These are phyloP conservation scores for Platypus cylindrus DNA, from an alignment of 2,888 invertebrate species.

Conservation along the genomic window DNA sequence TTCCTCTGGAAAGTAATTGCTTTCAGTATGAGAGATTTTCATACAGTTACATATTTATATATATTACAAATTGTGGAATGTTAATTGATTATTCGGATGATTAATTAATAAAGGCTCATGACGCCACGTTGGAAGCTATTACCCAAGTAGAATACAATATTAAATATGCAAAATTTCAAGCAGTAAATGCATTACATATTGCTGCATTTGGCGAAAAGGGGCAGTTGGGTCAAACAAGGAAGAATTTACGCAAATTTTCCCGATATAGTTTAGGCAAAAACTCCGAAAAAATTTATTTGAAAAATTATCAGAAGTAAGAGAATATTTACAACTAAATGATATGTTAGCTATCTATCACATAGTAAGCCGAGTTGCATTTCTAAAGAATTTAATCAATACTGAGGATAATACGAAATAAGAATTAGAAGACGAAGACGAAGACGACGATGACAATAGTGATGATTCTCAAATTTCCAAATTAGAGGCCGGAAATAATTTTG, in stretches of 20 bases:
- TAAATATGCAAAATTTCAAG: conserved; percentile 2
- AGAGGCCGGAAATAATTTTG: no score
- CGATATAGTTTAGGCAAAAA: conserved; percentile 8
- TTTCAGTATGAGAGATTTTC: no score
- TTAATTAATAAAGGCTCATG: no score
- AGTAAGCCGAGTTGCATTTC: no score
- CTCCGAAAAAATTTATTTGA: no score
- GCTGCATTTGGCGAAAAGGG: conserved; percentile 9
- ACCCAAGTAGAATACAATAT: conserved; percentile 2
- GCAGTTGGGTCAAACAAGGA: conserved; percentile 6
- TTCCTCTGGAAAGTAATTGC: no score
- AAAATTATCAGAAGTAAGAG: conserved; percentile 7
- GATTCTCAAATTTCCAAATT: no score
- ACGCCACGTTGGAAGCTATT: conserved; percentile 1
- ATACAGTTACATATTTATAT: no score
- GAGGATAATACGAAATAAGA: conserved; percentile 3
- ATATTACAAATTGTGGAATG: no score
- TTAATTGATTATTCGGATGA: no score
- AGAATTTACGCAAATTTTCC: conserved; percentile 6
- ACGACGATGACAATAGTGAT: neutral
- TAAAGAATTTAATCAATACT: no score
- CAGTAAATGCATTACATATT: conserved; percentile 5
- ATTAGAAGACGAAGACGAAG: conserved; percentile 2
- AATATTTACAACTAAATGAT: conserved; percentile 6
- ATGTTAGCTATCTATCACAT: conserved; percentile 11